Conservation (phyloP, 2,113 vertebrate species). For the Notarius quadriscutis region DNA sequence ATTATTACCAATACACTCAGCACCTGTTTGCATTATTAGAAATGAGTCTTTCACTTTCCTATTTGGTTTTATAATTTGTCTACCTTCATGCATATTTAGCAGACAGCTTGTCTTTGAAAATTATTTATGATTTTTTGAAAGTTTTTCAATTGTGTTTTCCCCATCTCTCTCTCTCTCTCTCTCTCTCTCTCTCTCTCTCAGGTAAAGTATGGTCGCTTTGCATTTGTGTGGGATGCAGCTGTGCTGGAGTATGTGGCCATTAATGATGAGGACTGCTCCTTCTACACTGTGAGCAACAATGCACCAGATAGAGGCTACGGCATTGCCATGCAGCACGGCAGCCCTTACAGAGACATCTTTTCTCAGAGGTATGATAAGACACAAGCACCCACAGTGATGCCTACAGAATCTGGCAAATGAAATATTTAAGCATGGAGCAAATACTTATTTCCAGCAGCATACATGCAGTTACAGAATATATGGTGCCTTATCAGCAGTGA, state of each 20-base stretch:
- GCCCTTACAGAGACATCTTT: slow-evolving; percentile 95
- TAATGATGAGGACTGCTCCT: slow-evolving; percentile 93
- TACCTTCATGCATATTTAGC: slow-evolving; percentile 17
- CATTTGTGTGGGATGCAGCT: slow-evolving; percentile 95
- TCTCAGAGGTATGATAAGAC: slow-evolving; percentile 86
- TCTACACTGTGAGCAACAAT: slow-evolving; percentile 87
- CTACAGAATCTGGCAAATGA: neutral
- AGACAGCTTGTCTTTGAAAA: slow-evolving; percentile 26
- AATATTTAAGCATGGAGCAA: neutral
- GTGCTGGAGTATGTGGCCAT: slow-evolving; percentile 95
- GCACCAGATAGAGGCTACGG: slow-evolving; percentile 93
- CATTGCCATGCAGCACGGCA: slow-evolving; percentile 95
- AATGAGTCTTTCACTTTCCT: slow-evolving; percentile 1
- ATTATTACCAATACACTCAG: slow-evolving; percentile 20
- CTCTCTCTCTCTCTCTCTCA: slow-evolving; percentile 57
- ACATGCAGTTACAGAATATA: neutral
- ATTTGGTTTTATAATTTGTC: slow-evolving; percentile 46
- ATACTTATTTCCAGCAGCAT: neutral
- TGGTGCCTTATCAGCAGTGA: neutral
- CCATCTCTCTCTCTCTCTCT: neutral
- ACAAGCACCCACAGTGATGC: neutral
- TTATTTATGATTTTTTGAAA: neutral
- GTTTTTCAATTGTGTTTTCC: slow-evolving; percentile 16
- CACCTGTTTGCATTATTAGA: slow-evolving; percentile 42
- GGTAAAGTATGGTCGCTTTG: slow-evolving; percentile 94